Percentiles rank a stretch among this genome's conserved stretches.
These are phyloP conservation scores for Drosophila algonquin DNA, from an alignment of 2,888 invertebrate genomes.

Conservation along the genomic window DNA sequence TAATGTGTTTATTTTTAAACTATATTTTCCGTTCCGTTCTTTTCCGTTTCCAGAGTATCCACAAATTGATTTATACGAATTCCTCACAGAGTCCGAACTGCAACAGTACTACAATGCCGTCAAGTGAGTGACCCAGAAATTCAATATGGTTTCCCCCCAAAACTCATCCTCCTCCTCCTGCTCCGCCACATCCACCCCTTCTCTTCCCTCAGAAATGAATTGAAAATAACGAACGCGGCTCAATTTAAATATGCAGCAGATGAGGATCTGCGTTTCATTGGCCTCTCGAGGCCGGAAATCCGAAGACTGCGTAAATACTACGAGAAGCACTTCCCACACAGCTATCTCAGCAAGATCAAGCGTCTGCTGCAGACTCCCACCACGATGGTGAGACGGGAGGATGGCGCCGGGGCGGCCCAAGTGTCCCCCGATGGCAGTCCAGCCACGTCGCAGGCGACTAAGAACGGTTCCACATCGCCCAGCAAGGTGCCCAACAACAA, in stretches of 20 bases:
- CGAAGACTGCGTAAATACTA: slow-evolving; percentile 96
- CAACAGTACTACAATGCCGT: slow-evolving; percentile 94
- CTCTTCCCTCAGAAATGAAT: slow-evolving; percentile 87
- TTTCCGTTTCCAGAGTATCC: slow-evolving; percentile 76
- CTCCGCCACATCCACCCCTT: not conserved
- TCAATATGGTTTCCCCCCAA: slow-evolving; percentile 11
- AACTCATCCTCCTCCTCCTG: slow-evolving; percentile 74
- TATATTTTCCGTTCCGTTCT: slow-evolving; percentile 43
- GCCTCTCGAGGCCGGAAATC: slow-evolving; percentile 97
- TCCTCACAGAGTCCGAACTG: slow-evolving; percentile 96
- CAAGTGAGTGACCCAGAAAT: slow-evolving; percentile 85
- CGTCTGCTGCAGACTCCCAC: slow-evolving; percentile 88
- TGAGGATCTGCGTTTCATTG: slow-evolving; percentile 95
- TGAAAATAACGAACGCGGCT: slow-evolving; percentile 94
- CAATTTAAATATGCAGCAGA: slow-evolving; percentile 97
- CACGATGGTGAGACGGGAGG: slow-evolving; percentile 80
- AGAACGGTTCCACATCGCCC: slow-evolving; percentile 84
- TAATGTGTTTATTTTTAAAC: slow-evolving; percentile 57
- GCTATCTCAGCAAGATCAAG: slow-evolving; percentile 95
- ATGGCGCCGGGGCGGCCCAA: slow-evolving; percentile 42
- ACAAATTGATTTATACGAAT: slow-evolving; percentile 90
- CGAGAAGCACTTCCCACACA: slow-evolving; percentile 96
- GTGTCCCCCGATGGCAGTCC: slow-evolving; percentile 33
- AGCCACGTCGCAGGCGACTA: slow-evolving; percentile 40
- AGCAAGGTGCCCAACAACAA: slow-evolving; percentile 86